A percentile compares a stretch with the other conserved stretches of the same genome.
These are phyloP conservation scores for Simalia tracyae DNA, from an alignment of 2,797 vertebrate species.

Conservation along the genomic window DNA sequence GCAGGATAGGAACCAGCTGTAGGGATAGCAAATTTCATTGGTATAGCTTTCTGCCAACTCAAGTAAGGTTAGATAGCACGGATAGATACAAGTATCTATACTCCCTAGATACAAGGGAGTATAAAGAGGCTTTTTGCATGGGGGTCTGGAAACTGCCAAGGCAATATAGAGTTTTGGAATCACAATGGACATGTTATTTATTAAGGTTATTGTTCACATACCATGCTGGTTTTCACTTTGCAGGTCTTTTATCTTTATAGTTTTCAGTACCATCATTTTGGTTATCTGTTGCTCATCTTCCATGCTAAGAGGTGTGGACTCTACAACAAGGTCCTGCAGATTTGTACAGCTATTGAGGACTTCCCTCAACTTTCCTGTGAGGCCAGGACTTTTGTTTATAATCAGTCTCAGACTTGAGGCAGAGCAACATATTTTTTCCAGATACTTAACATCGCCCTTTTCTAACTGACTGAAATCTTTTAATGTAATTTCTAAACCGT, in stretches of 20 bases:
- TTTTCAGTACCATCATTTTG: constrained; percentile 51
- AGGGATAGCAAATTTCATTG: background rate
- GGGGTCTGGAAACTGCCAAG: background rate
- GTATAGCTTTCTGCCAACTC: background rate
- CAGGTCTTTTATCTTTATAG: constrained; percentile 49
- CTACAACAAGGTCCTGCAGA: constrained; percentile 55
- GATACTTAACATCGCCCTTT: constrained; percentile 60
- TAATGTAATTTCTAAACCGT: constrained; percentile 63
- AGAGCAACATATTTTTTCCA: constrained; percentile 68
- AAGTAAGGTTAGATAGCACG: background rate
- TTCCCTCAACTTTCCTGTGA: constrained; percentile 49
- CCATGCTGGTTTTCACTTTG: constrained; percentile 46
- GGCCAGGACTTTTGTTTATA: constrained; percentile 53
- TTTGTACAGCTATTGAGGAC: constrained; percentile 57
- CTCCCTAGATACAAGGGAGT: background rate
- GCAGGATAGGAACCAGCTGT: background rate
- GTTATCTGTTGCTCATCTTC: constrained; percentile 58
- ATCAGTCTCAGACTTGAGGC: constrained; percentile 53
- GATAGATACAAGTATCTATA: too few species aligned
- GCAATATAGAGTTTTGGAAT: background rate
- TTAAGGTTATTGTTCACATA: background rate
- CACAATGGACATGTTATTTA: background rate
- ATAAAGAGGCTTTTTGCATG: background rate
- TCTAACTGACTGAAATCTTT: constrained; percentile 58
- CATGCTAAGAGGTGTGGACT: constrained; percentile 51